Evolutionary conservation across 2,113 vertebrate species (phyloP), one percentile per base, ranked within the genome.

Genomic region (Corythaeola cristata): DNA sequence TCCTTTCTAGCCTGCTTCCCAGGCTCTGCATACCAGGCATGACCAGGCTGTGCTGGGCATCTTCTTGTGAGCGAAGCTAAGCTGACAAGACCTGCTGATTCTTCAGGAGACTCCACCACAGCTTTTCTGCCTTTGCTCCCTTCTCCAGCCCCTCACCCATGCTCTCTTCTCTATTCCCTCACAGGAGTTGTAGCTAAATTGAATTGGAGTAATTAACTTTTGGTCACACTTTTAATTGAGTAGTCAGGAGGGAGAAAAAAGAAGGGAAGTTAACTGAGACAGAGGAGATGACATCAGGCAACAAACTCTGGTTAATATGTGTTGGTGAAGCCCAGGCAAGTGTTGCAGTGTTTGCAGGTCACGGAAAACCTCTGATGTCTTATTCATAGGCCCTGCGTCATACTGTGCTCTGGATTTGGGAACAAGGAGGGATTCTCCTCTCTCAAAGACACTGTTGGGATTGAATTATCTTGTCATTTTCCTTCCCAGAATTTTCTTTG

Each of bases 161-260:
- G 0, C 69, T 89, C 62, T 62, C 11, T 22, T 75, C 53, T 7
- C 84, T 60, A 2, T 52, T 67, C 20, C 56, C 60, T 6, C 45
- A 4, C 86, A 59, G 80, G 92, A 91, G 67, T 8, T 62, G 55
- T 18, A 77, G 39, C 64, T 92, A 72, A 82, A 97, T 95, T 93
- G 90, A 91, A 96, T 96, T 75, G 84, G 30, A 81, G 68, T 94
- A 92, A 96, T 96, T 96, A 96, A 95, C 83, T 93, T 86, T 58
- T 73, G 90, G 92, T 89, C 90, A 92, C 73, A 85, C 81, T 95
- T 93, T 50, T 62, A 93, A 91, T 55, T 62, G 91, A 73, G 62
- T 80, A 85, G 62, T 95, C 81, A 93, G 53, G 73, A 91, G 84
- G 87, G 80, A 93, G 69, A 41, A 66, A 60, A 89, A 87, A 58